A percentile compares a stretch with the other conserved stretches of the same genome.
Conservation (phyloP, 2,113 vertebrate species). For the Lepus europaeus region DNA sequence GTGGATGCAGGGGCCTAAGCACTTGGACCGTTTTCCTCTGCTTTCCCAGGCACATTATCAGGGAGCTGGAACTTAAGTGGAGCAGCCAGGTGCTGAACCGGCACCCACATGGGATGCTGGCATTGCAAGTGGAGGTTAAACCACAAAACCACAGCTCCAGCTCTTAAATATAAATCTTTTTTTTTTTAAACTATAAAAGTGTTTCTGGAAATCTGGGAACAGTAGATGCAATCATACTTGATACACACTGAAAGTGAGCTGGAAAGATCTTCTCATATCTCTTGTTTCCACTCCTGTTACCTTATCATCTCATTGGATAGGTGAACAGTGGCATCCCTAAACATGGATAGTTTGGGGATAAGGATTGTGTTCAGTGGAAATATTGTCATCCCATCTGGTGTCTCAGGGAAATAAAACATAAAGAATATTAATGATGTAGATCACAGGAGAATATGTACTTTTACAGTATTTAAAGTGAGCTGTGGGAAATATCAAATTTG, state of each 20-base stretch:
- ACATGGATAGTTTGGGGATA: background rate
- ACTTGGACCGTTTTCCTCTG: too few relatives aligned
- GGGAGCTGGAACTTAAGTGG: too few relatives aligned
- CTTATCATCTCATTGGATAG: background rate
- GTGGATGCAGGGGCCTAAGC: too few relatives aligned
- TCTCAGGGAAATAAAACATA: slow-evolving; percentile 36
- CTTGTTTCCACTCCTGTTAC: background rate
- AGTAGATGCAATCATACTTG: background rate
- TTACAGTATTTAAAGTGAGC: slow-evolving; percentile 50
- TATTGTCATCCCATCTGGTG: background rate
- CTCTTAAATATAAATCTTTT: too few relatives aligned
- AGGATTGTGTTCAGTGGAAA: background rate
- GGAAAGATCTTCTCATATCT: background rate
- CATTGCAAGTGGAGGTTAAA: too few relatives aligned
- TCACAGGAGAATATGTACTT: slow-evolving; percentile 29
- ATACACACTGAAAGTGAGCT: background rate
- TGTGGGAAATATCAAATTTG: background rate
- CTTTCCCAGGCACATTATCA: too few relatives aligned
- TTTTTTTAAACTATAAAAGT: background rate
- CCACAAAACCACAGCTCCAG: too few relatives aligned
- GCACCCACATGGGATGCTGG: too few relatives aligned
- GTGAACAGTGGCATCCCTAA: background rate
- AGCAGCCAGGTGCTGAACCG: too few relatives aligned
- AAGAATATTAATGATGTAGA: background rate
- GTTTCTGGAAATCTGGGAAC: background rate